Conservation (phyloP, 2,797 vertebrate species). For the Enteromius argenteus region DNA sequence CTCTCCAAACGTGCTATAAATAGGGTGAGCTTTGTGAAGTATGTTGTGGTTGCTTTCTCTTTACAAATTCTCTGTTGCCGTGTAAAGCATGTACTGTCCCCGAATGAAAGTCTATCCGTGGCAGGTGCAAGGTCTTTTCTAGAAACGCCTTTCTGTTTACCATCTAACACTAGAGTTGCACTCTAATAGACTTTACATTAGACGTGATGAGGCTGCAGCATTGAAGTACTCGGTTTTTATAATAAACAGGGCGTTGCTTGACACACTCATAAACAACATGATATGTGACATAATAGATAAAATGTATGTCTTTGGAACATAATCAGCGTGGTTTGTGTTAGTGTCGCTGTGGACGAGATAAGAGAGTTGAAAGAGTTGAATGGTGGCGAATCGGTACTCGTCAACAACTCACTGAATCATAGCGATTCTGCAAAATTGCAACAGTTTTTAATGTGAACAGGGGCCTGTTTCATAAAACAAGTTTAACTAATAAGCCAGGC, state of each 20-base stretch:
- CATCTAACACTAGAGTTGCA: not conserved
- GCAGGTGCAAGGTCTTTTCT: conserved; percentile 18
- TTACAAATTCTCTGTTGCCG: not conserved
- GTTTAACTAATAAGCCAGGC: too few species aligned
- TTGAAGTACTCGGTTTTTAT: not conserved
- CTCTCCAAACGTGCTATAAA: conserved; percentile 28
- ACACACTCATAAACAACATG: not conserved
- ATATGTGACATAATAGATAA: not conserved
- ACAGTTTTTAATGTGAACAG: not conserved
- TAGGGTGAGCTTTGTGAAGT: conserved; percentile 20
- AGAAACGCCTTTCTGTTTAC: conserved; percentile 20
- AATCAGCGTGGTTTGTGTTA: not conserved
- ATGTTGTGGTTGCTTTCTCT: not conserved
- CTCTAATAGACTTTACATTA: not conserved
- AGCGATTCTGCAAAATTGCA: not conserved
- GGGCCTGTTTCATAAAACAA: too few species aligned
- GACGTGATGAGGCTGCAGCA: not conserved
- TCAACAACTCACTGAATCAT: not conserved
- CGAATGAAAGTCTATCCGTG: not conserved
- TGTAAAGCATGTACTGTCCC: conserved; percentile 1
- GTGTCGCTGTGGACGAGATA: not conserved
- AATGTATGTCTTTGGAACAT: not conserved
- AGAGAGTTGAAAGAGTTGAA: not conserved
- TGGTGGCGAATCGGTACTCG: not conserved
- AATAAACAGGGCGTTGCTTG: not conserved